Evolutionary conservation across 2,888 invertebrate genomes (phyloP), one percentile per base, ranked within the genome.

Genomic region (Andrena trimmerana): DNA sequence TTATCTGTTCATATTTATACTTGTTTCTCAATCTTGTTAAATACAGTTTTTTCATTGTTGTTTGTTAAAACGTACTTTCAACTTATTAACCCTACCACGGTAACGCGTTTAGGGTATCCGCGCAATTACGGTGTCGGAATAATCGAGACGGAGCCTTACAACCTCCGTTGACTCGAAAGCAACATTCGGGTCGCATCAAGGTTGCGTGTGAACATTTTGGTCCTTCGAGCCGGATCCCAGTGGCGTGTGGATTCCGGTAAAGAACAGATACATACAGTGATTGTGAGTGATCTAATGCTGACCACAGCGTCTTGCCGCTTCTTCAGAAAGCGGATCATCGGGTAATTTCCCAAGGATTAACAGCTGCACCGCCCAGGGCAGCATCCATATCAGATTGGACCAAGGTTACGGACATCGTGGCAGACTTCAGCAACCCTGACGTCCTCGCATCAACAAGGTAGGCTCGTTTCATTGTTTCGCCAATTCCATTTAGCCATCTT

Each of bases 371-470:
- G 16, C 5, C n/a, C 50, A 50, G 50, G 5, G 50, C 50, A 50
- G 16, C 16, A 50, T 50, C 16, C 1, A 16, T 1, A 1, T 50
- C 3, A 16, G 50, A 50, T 2, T 1, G 1, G 4, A 13, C 50
- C 13, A 50, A n/a, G 16, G 4, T n/a, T 50, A 0, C n/a, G 16
- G 13, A 50, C 50, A 50, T 50, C 50, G 50, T 50, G 4, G 16
- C n/a, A 5, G 50, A 50, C n/a, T 50, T 50, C 50, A 50, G n/a
- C 50, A 16, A 13, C 50, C n/a, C n/a, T 50, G 16, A 50, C n/a
- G 16, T 50, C 16, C n/a, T 50, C 50, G 50, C 50, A 57, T 24
- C 36, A 1, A 16, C 6, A 63, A 63, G 63, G 63, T 63, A 63
- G 24, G 36, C 1, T 63, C 63, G 20, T 33, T 63, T 33, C 6